phyloP scores from a whole-genome alignment of 2,888 invertebrate genomes.

The Drosophila cracens region DNA sequence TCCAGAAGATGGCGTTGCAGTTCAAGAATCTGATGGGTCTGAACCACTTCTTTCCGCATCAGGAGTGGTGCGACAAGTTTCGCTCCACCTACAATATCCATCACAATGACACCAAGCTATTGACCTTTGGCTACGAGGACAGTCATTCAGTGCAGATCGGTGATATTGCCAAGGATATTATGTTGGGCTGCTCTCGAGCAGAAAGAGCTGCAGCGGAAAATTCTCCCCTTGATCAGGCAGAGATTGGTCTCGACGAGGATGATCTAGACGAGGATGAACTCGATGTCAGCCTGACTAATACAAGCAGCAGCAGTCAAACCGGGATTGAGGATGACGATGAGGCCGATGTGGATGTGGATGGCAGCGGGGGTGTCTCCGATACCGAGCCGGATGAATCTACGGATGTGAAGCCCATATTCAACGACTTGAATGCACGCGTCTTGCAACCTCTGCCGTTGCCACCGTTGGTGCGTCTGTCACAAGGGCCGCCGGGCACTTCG shows the following conservation, averaged over 20 bases:
- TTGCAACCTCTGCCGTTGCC: conserved; percentile 53
- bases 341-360: conserved; percentile 50
- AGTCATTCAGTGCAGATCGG: conserved; percentile 83
- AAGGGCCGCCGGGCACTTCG: conserved; percentile 60
- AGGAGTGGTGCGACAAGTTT: conserved; percentile 83
- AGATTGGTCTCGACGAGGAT: conserved; percentile 26
- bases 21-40: conserved; percentile 82
- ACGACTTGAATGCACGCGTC: conserved; percentile 49
- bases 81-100: conserved; percentile 77
- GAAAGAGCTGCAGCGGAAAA: background rate
- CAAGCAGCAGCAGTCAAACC: conserved; percentile 44
- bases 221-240: conserved; percentile 27
- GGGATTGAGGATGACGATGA: conserved; percentile 55
- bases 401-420: conserved; percentile 63
- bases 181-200: conserved; percentile 68
- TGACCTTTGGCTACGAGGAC: conserved; percentile 80
- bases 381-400: conserved; percentile 23
- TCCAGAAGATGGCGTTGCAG: conserved; percentile 83
- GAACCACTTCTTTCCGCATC: conserved; percentile 82
- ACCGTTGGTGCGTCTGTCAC: conserved; percentile 57
- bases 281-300: conserved; percentile 39
- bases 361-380: conserved; percentile 38
- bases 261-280: conserved; percentile 30
- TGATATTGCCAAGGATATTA: conserved; percentile 80
- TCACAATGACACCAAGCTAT: conserved; percentile 77